Base-by-base conservation (phyloP, 1,140 invertebrate species). In the Aporrectodea caliginosa region DNA sequence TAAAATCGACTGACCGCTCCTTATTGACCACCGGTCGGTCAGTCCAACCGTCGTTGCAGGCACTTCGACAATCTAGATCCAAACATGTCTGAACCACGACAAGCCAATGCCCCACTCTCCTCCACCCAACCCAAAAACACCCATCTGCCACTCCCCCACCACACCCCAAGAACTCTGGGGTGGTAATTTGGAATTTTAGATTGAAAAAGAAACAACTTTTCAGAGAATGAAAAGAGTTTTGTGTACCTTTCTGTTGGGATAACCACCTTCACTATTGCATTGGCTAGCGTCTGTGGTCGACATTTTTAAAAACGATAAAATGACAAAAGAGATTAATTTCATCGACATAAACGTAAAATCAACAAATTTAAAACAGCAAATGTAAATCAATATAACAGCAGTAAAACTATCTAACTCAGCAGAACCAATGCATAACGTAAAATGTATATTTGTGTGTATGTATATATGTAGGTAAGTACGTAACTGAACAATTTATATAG, bases 221-320 rank as follows among this genome's bases (percentile, higher is more conserved):
- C 32, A 72, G 27, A 70, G 35, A 82, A 82, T 68, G 75, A 75
- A 35, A 82, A 81, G 75, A 35, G 32, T 35, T 84, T n/a, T n/a
- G 74, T 85, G 85, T 88, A 94, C 93, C 93, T 93, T 91, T 99
- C 97, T 82, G 94, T 98, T 82, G 97, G 98, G 87, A 98, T 94
- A 87, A 98, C 95, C 85, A 99, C 97, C 93, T 97, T 98, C 82
- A 99, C 95, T 88, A 96, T 82, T 82, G 72, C 69, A 68, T 84
- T 78, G 32, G 79, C 75, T 70, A 83, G 83, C 70, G 83, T 85
- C 78, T 81, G 72, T 86, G 80, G 74, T 83, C 85, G 22, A 69
- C 87, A 85, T 6, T 80, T 69, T 29, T 75, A 69, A 22, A 84
- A 58, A 84, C 78, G 34, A 58, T 35, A 72, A 80, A 86, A 82